phyloP scores from a whole-genome alignment of 2,113 vertebrate species.

The human region GRCh38 chr12:131064501-131065000 shows the following conservation, averaged over 20 bases:
- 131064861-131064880: background rate
- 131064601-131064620: background rate
- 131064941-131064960: background rate
- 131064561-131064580: background rate
- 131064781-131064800: background rate
- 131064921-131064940: fast-evolving
- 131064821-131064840: background rate
- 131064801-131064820: background rate
- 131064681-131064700: background rate
- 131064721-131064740: background rate
- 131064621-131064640: background rate
- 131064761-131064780: background rate
- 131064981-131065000: background rate
- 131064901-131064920: background rate
- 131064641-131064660: background rate
- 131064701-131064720: background rate
- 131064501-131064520: background rate
- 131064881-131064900: background rate
- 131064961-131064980: background rate
- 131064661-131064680: background rate
- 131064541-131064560: background rate
- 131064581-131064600: fast-evolving
- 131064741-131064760: background rate
- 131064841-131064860: fast-evolving
- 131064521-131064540: background rate